Conservation (phyloP, 2,113 vertebrate species). For the Pollachius pollachius region DNA sequence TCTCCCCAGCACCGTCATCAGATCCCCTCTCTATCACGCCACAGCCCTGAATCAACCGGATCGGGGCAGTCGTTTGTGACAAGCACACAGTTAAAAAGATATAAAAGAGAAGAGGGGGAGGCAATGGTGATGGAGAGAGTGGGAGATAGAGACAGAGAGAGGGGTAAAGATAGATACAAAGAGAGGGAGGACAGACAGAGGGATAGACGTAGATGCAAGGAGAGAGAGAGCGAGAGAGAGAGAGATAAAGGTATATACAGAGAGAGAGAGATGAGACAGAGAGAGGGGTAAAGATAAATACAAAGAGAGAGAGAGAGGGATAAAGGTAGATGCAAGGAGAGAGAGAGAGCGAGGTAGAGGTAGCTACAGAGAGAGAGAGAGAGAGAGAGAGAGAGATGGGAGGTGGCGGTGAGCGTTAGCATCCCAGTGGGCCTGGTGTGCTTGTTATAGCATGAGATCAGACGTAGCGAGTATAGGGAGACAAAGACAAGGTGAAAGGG, state of each 20-base stretch:
- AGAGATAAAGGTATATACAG: conserved; percentile 1
- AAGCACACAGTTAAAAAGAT: conserved; percentile 29
- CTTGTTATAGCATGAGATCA: conserved; percentile 72
- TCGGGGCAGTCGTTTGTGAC: conserved; percentile 54
- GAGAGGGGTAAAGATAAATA: conserved; percentile 20
- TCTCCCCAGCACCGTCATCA: conserved; percentile 44
- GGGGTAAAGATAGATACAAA: conserved; percentile 30
- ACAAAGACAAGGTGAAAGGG: conserved; percentile 41
- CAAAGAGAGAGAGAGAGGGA: conserved; percentile 11
- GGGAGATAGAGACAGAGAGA: conserved; percentile 14
- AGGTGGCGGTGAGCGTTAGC: conserved; percentile 48
- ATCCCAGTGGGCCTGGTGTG: conserved; percentile 62
- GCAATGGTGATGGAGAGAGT: conserved; percentile 24
- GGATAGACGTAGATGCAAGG: conserved; percentile 20
- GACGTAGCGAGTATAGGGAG: conserved; percentile 51
- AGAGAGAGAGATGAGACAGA: conserved; percentile 8
- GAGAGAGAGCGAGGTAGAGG: too few species aligned
- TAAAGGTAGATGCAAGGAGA: conserved; percentile 22
- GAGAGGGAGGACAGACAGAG: not conserved
- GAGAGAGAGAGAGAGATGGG: conserved; percentile 11
- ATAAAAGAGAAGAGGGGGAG: not conserved
- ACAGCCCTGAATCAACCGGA: conserved; percentile 36
- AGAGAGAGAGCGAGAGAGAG: conserved; percentile 7
- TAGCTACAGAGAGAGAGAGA: not conserved
- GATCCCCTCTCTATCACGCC: conserved; percentile 32